These are phyloP conservation scores for Periplaneta americana DNA, from an alignment of 1,140 invertebrate genomes.

Conservation along the genomic window DNA sequence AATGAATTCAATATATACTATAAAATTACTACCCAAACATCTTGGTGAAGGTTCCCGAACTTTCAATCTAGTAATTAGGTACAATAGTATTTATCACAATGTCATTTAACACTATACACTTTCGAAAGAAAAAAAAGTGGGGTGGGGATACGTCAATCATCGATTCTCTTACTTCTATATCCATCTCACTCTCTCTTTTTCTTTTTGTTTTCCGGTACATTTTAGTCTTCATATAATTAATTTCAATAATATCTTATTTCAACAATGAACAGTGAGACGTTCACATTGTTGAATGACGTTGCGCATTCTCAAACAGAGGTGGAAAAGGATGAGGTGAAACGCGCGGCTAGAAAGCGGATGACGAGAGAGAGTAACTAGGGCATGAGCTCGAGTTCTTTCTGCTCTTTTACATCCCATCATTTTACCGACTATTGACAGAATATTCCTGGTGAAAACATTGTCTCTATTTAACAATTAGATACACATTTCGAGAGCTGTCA, in stretches of 20 bases:
- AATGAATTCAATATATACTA: too few relatives aligned
- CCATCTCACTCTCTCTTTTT: background rate
- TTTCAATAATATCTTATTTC: background rate
- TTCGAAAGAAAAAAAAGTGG: background rate
- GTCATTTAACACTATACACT: too few relatives aligned
- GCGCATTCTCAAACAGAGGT: background rate
- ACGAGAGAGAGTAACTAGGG: slow-evolving; percentile 12
- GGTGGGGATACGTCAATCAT: slow-evolving; percentile 7
- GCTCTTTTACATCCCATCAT: background rate
- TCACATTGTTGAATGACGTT: background rate
- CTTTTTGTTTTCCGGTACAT: background rate
- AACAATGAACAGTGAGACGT: background rate
- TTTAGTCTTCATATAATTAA: background rate
- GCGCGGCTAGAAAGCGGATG: slow-evolving; percentile 12
- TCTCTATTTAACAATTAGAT: background rate
- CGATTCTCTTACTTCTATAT: slow-evolving; percentile 7
- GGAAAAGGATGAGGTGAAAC: slow-evolving; percentile 5
- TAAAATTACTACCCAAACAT: too few relatives aligned
- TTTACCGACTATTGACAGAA: background rate
- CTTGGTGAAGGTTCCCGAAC: too few relatives aligned
- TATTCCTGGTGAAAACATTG: background rate
- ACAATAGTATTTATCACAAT: too few relatives aligned
- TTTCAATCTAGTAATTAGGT: too few relatives aligned
- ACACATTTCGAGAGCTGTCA: background rate
- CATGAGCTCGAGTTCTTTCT: background rate